These are phyloP conservation scores for Nycticorax nycticorax DNA, from an alignment of 2,113 vertebrate species.

Conservation along the genomic window DNA sequence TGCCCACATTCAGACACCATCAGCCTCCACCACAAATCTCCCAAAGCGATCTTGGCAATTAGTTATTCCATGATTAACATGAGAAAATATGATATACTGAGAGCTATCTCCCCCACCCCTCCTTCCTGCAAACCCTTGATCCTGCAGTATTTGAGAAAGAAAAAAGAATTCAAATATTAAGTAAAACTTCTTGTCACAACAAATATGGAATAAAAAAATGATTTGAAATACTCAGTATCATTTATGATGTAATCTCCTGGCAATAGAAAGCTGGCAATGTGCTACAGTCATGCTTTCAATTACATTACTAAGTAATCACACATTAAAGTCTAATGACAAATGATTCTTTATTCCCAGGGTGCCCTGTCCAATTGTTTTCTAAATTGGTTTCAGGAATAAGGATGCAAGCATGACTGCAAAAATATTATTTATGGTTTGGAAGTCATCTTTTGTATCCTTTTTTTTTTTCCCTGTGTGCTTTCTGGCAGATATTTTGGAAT, in stretches of 20 bases:
- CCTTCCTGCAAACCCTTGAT: neutral
- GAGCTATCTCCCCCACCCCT: neutral
- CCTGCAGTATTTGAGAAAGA: neutral
- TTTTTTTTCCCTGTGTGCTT: neutral
- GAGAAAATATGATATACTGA: neutral
- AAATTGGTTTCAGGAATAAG: constrained; percentile 73
- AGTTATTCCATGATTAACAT: neutral
- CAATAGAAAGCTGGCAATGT: constrained; percentile 53
- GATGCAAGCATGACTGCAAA: constrained; percentile 55
- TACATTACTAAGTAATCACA: constrained; percentile 72
- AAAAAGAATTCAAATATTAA: constrained; percentile 1
- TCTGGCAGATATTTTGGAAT: constrained; percentile 38
- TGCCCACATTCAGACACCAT: neutral
- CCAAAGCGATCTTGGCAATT: neutral
- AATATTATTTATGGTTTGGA: constrained; percentile 68
- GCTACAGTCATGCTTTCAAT: constrained; percentile 71
- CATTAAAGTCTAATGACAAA: constrained; percentile 73
- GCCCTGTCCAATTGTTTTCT: constrained; percentile 67
- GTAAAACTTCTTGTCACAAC: constrained; percentile 54
- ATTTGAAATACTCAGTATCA: constrained; percentile 38
- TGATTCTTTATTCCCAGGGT: constrained; percentile 65
- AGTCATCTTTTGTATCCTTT: constrained; percentile 28
- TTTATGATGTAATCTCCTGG: constrained; percentile 67
- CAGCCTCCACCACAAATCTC: neutral
- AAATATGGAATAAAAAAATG: constrained; percentile 25